A percentile compares a stretch with the other conserved stretches of the same genome.
Evolutionary conservation across 2,113 vertebrate species (phyloP).

Genomic region (Columba janthina): DNA sequence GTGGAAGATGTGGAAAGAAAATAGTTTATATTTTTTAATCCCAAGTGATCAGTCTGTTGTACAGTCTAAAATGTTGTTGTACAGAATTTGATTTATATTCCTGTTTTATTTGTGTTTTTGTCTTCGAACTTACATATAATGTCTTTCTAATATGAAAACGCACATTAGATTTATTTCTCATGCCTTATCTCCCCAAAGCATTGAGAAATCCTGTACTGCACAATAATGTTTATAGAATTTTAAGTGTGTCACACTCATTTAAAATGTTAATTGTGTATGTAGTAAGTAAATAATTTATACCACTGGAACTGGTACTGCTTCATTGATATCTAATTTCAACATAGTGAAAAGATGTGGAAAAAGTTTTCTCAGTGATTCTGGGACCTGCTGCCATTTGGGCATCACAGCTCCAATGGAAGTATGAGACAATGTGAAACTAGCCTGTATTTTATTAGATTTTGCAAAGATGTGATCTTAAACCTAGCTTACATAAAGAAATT

Average conservation of each 20-base stretch:
- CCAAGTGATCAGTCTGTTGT: neutral
- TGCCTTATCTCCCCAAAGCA: neutral
- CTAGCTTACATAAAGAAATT: neutral
- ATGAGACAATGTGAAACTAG: neutral
- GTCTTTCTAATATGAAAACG: neutral
- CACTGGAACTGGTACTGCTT: neutral
- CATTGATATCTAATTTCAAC: neutral
- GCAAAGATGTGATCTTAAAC: slow-evolving; percentile 14
- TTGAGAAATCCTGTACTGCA: neutral
- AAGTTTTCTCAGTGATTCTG: neutral
- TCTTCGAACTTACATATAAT: neutral
- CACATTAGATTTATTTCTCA: neutral
- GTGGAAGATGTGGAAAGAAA: neutral
- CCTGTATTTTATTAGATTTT: neutral
- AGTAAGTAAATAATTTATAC: slow-evolving; percentile 40
- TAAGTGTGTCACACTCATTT: slow-evolving; percentile 7
- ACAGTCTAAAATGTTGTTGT: neutral
- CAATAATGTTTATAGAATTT: neutral
- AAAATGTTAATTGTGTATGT: neutral
- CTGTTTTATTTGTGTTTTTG: neutral
- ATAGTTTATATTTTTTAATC: neutral
- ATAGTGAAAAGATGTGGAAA: neutral
- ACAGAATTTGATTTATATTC: neutral
- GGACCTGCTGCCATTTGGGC: neutral
- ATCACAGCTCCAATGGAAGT: neutral